Conservation (phyloP, 2,888 invertebrate species). For the Sarcophaga caerulescens region DNA sequence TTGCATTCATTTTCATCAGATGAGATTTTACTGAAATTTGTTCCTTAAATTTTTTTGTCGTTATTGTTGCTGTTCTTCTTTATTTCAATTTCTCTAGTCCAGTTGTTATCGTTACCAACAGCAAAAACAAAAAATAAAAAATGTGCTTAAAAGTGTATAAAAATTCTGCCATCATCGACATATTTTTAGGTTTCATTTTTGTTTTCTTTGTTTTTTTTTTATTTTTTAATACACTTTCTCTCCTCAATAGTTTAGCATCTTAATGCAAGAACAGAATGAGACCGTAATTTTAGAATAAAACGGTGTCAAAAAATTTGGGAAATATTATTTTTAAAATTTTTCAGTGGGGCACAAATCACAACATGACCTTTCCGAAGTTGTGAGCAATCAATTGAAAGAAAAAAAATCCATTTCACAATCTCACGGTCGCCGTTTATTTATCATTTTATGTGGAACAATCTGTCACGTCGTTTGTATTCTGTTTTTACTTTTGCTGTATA, state of each 20-base stretch:
- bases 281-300: no score
- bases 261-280: no score
- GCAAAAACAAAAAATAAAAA: constrained; percentile 13
- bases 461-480: not conserved
- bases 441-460: no score
- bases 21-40: not conserved
- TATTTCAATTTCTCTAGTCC: constrained; percentile 7
- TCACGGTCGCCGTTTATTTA: no score
- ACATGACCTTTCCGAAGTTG: no score
- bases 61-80: not conserved
- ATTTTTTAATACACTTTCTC: not conserved
- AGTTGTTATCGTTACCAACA: not conserved
- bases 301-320: no score
- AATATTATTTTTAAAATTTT: no score
- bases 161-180: constrained; percentile 34
- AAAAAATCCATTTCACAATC: no score
- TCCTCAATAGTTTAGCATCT: not conserved
- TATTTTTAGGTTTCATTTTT: constrained; percentile 12
- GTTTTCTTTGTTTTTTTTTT: not conserved
- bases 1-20: not conserved
- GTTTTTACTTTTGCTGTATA: not conserved
- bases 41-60: not conserved
- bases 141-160: constrained; percentile 22
- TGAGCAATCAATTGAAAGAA: no score
- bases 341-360: no score